These are phyloP conservation scores for Tipula lateralis DNA, from an alignment of 2,888 invertebrate genomes.

Conservation along the genomic window DNA sequence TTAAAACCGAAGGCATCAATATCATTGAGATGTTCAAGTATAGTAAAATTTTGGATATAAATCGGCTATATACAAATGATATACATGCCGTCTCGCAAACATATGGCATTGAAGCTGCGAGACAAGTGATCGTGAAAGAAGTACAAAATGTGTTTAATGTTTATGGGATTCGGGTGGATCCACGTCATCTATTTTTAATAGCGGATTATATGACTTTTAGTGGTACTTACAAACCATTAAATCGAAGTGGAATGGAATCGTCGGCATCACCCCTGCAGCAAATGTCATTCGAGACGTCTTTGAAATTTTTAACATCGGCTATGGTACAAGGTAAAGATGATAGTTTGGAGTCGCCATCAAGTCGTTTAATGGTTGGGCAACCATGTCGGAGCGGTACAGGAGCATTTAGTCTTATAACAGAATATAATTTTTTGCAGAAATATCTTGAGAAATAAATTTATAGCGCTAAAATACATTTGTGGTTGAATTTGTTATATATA, in stretches of 20 bases:
- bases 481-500: not conserved
- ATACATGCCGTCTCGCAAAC: constrained; percentile 83
- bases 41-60: constrained; percentile 69
- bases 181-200: constrained; percentile 84
- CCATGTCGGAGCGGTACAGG: constrained; percentile 82
- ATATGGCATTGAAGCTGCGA: constrained; percentile 96
- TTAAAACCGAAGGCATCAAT: constrained; percentile 96
- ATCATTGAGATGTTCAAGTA: constrained; percentile 82
- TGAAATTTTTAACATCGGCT: constrained; percentile 77
- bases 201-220: constrained; percentile 98
- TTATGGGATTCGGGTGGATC: constrained; percentile 94
- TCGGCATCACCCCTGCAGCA: constrained; percentile 94
- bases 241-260: constrained; percentile 81
- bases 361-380: constrained; percentile 80
- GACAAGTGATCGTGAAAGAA: constrained; percentile 84
- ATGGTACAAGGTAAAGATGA: constrained; percentile 54
- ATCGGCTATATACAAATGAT: constrained; percentile 86
- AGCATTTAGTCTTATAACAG: constrained; percentile 50
- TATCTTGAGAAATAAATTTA: not conserved
- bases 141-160: constrained; percentile 94
- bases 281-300: constrained; percentile 95
- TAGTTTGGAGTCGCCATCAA: constrained; percentile 74
- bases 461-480: not conserved
- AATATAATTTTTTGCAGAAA: constrained; percentile 32
- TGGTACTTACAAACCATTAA: constrained; percentile 85